Evolutionary conservation across 2,888 invertebrate species (phyloP).

Genomic region (Ophion ellenae): DNA sequence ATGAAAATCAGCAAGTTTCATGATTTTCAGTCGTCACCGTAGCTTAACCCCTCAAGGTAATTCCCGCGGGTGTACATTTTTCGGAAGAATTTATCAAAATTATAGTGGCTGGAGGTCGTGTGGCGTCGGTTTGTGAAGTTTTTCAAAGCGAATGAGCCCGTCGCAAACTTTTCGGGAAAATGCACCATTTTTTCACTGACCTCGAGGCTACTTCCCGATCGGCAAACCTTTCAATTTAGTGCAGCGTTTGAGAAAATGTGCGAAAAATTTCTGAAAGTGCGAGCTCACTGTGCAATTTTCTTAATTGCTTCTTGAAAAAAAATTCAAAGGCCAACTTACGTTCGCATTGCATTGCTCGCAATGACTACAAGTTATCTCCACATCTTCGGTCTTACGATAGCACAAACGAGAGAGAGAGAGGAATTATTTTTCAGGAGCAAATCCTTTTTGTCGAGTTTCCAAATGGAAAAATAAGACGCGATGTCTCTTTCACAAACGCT

Average conservation of each 20-base stretch:
- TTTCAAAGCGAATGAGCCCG: neutral
- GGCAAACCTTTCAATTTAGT: neutral
- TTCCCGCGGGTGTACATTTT: neutral
- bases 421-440: neutral
- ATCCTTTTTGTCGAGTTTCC: neutral
- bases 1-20: too few species aligned
- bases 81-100: neutral
- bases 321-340: slow-evolving; percentile 75
- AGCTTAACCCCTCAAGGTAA: neutral
- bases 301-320: neutral
- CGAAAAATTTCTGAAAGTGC: neutral
- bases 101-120: neutral
- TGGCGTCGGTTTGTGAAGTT: neutral
- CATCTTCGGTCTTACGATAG: slow-evolving; percentile 79
- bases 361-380: slow-evolving; percentile 81
- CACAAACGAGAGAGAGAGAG: slow-evolving; percentile 62
- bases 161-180: neutral
- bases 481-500: neutral
- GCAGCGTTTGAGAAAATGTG: neutral
- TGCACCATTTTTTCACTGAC: neutral
- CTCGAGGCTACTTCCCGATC: neutral
- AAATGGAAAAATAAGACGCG: neutral
- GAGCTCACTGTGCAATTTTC: neutral
- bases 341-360: slow-evolving; percentile 81
- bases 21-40: too few species aligned